phyloP scores from a whole-genome alignment of 2,113 vertebrate genomes.

The Apeltes quadracus region DNA sequence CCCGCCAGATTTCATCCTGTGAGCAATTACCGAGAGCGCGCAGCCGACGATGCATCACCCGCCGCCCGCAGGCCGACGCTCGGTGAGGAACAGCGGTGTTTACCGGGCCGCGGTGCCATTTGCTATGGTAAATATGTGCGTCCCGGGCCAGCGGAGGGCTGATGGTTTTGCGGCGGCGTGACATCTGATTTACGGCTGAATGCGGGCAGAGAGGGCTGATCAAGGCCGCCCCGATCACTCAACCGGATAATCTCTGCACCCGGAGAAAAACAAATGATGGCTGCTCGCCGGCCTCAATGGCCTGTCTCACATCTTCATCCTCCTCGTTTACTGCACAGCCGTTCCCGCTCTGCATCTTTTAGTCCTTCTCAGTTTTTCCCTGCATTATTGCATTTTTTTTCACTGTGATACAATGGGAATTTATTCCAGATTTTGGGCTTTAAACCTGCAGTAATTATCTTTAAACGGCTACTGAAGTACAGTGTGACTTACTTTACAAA shows the following conservation, averaged over 20 bases:
- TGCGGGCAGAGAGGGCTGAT: conserved; percentile 69
- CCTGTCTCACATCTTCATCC: conserved; percentile 67
- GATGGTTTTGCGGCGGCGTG: conserved; percentile 69
- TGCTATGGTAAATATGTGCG: conserved; percentile 75
- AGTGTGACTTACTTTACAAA: conserved; percentile 14
- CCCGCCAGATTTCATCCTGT: conserved; percentile 49
- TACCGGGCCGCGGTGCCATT: conserved; percentile 66
- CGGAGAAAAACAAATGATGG: conserved; percentile 70
- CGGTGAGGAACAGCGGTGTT: conserved; percentile 72
- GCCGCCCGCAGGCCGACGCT: conserved; percentile 34
- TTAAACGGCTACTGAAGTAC: conserved; percentile 6
- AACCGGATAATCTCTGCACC: conserved; percentile 73
- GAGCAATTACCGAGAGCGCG: conserved; percentile 66
- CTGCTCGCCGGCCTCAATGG: conserved; percentile 50
- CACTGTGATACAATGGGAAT: background rate
- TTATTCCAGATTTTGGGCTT: no score
- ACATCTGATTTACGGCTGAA: conserved; percentile 74
- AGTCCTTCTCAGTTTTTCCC: background rate
- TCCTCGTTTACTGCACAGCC: conserved; percentile 44
- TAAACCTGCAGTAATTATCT: conserved; percentile 26
- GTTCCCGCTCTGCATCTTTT: conserved; percentile 4
- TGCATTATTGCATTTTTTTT: conserved; percentile 3
- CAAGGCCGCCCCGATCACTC: conserved; percentile 80
- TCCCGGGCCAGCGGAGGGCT: conserved; percentile 64
- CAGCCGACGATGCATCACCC: conserved; percentile 49